phyloP scores from a whole-genome alignment of 2,888 invertebrate species.

The Seira sanloemensis region DNA sequence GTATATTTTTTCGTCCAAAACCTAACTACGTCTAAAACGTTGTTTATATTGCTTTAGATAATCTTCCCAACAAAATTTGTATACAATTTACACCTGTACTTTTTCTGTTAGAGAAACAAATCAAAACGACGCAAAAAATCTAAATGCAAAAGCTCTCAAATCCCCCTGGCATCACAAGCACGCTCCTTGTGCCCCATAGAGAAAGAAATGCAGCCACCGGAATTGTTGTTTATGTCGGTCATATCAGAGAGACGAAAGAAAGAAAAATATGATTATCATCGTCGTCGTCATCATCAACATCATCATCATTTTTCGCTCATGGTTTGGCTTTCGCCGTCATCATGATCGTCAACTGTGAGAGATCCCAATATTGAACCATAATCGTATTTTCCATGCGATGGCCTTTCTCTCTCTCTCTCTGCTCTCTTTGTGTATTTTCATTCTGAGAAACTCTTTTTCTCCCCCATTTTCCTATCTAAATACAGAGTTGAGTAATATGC shows the following conservation, averaged over 20 bases:
- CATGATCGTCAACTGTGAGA: constrained; percentile 22
- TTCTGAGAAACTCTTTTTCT: constrained; percentile 13
- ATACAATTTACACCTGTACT: too few relatives aligned
- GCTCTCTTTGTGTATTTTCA: not conserved
- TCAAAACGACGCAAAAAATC: not conserved
- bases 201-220: too few relatives aligned
- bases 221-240: constrained; percentile 18
- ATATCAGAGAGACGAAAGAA: constrained; percentile 12
- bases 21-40: too few relatives aligned
- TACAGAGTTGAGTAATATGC: constrained; percentile 8
- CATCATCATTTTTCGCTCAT: constrained; percentile 30
- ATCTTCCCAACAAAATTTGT: too few relatives aligned
- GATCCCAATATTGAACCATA: constrained; percentile 14
- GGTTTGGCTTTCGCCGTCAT: constrained; percentile 37
- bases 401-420: not conserved
- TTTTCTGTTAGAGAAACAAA: too few relatives aligned
- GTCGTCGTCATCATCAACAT: constrained; percentile 24
- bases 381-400: constrained; percentile 11
- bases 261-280: too few relatives aligned
- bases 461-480: constrained; percentile 46
- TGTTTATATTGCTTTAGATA: too few relatives aligned
- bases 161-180: too few relatives aligned
- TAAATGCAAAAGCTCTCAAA: not conserved
- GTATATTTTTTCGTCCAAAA: too few relatives aligned
- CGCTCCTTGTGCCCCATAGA: too few relatives aligned